Evolutionary conservation across 2,888 invertebrate genomes (phyloP).

Genomic region (Melipona bicolor): DNA sequence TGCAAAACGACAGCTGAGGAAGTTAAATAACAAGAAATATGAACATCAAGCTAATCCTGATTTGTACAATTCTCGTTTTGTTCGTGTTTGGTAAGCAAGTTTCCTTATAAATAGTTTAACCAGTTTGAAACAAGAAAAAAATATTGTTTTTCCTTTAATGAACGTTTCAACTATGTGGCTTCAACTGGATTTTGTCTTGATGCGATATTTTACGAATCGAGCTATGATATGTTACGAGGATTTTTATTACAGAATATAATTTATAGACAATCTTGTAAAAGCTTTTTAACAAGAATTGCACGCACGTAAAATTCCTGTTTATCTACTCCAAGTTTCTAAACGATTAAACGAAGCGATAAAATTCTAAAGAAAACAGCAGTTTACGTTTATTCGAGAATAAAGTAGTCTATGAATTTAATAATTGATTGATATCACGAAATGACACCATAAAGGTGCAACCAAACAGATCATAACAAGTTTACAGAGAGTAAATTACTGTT

Average conservation of each 20-base stretch:
- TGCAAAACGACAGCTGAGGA: not conserved
- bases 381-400: not conserved
- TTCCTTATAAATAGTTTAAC: not conserved
- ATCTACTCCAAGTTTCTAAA: not conserved
- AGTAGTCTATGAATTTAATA: not conserved
- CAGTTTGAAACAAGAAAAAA: not conserved
- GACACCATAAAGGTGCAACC: slow-evolving; percentile 33
- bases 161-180: not conserved
- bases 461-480: slow-evolving; percentile 62
- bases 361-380: not conserved
- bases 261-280: not conserved
- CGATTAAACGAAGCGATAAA: not conserved
- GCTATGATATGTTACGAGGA: not conserved
- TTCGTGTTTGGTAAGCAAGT: slow-evolving; percentile 72
- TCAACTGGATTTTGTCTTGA: not conserved
- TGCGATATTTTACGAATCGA: not conserved
- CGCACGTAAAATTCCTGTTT: not conserved
- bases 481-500: slow-evolving; percentile 67
- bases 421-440: slow-evolving; percentile 26
- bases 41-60: slow-evolving; percentile 65
- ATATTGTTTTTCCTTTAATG: not conserved
- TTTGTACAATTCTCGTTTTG: slow-evolving; percentile 67
- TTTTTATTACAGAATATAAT: not conserved
- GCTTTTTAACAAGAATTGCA: slow-evolving; percentile 4
- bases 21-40: slow-evolving; percentile 27